Evolutionary conservation across 2,797 vertebrate genomes (phyloP), one percentile per base, ranked within the genome.

Genomic region (Xiphophorus birchmanni): DNA sequence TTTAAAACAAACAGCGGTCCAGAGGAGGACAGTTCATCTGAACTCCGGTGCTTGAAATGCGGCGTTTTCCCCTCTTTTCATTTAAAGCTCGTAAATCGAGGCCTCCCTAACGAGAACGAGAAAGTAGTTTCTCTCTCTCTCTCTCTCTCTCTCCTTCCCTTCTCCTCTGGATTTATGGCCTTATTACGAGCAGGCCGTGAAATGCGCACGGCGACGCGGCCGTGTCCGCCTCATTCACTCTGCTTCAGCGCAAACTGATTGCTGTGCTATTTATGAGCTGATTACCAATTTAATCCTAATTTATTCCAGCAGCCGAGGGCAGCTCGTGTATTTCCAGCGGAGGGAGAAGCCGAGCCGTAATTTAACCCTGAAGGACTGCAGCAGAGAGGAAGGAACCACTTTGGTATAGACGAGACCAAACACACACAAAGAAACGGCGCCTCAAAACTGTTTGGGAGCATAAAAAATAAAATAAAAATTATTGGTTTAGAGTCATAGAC

Each of bases 61-160:
- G 35, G 7, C 29, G 13, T 88, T 87, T 82, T 80, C 80, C 73
- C 73, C 29, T 12, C n/a, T 87, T 93, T 93, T 95, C 91, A 93
- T 96, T 94, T 91, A 84, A 88, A 87, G 79, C 65, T 91, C 91
- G 80, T 96, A 95, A 96, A 96, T 95, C 91, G 80, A 78, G 72
- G 3, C 35, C 71, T 73, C 87, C 67, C 83, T 94, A 95, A 95
- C 91, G 91, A 95, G 89, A 88, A 87, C 42, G 81, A 88, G 86
- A 89, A 85, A 79, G 37, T 87, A 80, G 84, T 56, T 84, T 78
- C 85, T 83, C 23, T 9, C 9, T 8, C 23, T n/a, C 26, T 8
- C 23, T n/a, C 26, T n/a, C 54, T 58, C 26, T 35, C 29, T 35
- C 17, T 29, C 82, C 84, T 80, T 79, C 83, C 83, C 67, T 60